Base-by-base conservation (phyloP, 30 jellyfish, hydroid and myxozoan genomes). In the Hydractinia echinata region DNA sequence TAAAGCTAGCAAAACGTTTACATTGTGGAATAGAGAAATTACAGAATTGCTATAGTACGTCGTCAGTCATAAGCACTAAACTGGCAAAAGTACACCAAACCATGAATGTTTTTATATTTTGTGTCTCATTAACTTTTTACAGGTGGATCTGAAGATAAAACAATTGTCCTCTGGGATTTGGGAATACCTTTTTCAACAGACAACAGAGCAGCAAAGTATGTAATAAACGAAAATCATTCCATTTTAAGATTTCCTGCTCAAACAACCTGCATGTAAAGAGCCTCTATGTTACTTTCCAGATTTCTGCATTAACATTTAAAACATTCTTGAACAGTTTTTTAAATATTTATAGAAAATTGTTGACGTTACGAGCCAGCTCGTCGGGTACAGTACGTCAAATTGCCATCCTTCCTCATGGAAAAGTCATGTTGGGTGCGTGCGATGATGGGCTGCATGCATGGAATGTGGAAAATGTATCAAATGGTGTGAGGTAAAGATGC, bases 61-160 rank as follows among this genome's bases (percentile, higher is more conserved):
- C 44, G 2, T 2, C 44, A 30, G 2, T 30, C 44, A 30, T 30
- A 30, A 30, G 2, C 44, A 30, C 44, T 30, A 30, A 30, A 30
- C 44, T 30, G 44, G 44, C 44, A 30, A 30, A 30, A 30, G 44
- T 30, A 30, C 44, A 30, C 44, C 44, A 30, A 30, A 30, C 44
- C 2, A n/a, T 30, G 2, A 30, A 30, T 30, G 44, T 64, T 64
- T 44, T 64, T 13, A 11, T 58, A 11, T 16, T n/a, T n/a, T n/a
- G n/a, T 13, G 39, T 64, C 16, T 64, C 74, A 16, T 73, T n/a
- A n/a, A n/a, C n/a, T n/a, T n/a, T n/a, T n/a, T 58, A 15, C 39
- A 94, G 99, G 99, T 94, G 99, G 99, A 61, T 94, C 99, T 13
- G 99, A 94, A 86, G 99, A 94, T 82, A 85, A 83, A 77, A 87